phyloP scores from a whole-genome alignment of 2,888 invertebrate species.

The Colostygia pectinataria region DNA sequence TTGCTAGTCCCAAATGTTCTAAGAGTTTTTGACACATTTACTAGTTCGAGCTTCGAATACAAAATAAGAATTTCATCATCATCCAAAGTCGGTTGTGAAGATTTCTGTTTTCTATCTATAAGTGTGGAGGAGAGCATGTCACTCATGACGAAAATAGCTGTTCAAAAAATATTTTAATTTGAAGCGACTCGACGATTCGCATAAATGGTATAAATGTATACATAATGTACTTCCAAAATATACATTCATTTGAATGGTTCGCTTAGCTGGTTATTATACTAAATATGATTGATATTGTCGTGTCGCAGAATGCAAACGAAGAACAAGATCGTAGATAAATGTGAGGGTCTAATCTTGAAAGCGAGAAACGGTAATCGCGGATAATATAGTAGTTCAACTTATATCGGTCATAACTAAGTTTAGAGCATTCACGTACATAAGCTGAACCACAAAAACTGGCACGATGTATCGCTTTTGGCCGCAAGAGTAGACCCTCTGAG shows the following conservation, averaged over 20 bases:
- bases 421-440: no score
- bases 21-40: slow-evolving; percentile 15
- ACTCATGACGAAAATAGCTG: background rate
- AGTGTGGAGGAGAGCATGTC: slow-evolving; percentile 3
- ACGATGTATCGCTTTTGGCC: no score
- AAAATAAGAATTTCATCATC: background rate
- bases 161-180: background rate
- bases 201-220: background rate
- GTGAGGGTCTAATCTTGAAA: no score
- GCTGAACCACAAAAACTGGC: no score
- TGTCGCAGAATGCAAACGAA: background rate
- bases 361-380: no score
- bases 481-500: no score
- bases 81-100: slow-evolving; percentile 3
- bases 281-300: background rate
- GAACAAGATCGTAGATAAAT: background rate
- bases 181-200: background rate
- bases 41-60: background rate
- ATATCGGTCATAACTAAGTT: no score
- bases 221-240: slow-evolving; percentile 1
- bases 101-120: slow-evolving; percentile 4
- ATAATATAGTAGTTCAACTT: no score
- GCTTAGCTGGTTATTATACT: background rate
- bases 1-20: background rate
- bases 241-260: background rate